Percentiles rank a stretch among this genome's conserved stretches.
phyloP scores from a whole-genome alignment of 2,797 vertebrate species.

The Nasua narica region DNA sequence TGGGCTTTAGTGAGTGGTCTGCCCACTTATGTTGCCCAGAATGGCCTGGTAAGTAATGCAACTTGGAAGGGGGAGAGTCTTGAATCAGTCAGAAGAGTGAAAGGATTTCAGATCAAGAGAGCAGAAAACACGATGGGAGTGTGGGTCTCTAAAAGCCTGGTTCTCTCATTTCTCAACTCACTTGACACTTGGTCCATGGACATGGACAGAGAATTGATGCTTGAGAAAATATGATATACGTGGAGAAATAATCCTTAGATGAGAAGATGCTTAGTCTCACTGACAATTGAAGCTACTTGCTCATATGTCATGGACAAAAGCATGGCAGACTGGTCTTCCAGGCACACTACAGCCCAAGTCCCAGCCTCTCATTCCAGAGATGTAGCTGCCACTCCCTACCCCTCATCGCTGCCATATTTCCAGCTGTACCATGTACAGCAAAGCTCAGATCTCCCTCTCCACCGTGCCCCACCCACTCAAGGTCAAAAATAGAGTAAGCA shows the following conservation, averaged over 20 bases:
- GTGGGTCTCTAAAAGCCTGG: background rate
- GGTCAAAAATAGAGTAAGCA: background rate
- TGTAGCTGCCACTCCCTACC: background rate
- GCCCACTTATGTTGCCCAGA: slow-evolving; percentile 92
- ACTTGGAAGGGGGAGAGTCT: background rate
- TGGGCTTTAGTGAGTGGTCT: slow-evolving; percentile 91
- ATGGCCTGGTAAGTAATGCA: slow-evolving; percentile 87
- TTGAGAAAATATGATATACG: background rate
- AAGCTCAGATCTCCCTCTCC: background rate
- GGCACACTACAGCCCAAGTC: background rate
- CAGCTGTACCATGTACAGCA: background rate
- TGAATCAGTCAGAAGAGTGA: background rate
- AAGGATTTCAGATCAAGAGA: background rate
- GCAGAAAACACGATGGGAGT: background rate
- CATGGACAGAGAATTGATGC: background rate
- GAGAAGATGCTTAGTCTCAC: background rate
- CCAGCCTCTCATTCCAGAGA: background rate
- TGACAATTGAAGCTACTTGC: background rate
- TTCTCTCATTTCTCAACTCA: background rate
- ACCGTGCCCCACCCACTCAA: background rate
- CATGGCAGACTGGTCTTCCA: background rate
- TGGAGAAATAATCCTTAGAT: background rate
- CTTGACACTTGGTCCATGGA: background rate
- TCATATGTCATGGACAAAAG: background rate
- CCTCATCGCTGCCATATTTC: background rate